A percentile compares a stretch with the other conserved stretches of the same genome.
phyloP scores from a whole-genome alignment of 2,113 vertebrate genomes.

The human region DNA sequence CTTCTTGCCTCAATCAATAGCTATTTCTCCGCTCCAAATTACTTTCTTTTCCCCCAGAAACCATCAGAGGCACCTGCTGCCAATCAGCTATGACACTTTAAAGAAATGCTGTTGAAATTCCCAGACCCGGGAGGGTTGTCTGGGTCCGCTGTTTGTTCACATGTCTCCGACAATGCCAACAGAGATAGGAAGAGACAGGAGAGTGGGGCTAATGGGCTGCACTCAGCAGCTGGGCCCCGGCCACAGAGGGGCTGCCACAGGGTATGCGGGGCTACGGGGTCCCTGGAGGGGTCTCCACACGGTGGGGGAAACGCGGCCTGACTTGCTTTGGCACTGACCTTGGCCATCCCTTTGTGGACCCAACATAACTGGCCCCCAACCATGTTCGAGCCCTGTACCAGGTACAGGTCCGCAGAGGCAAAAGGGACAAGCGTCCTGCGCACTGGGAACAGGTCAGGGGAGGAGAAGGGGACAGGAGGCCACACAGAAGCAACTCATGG shows the following conservation, averaged over 20 bases:
- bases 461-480: neutral
- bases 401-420: neutral
- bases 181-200: accelerated
- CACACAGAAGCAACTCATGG: neutral
- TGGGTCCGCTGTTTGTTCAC: accelerated
- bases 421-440: accelerated
- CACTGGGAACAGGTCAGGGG: neutral
- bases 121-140: accelerated
- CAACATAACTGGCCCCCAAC: accelerated
- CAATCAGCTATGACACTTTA: neutral
- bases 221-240: accelerated
- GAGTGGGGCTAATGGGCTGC: accelerated
- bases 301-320: accelerated
- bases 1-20: neutral
- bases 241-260: accelerated
- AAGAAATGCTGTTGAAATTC: neutral
- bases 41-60: neutral
- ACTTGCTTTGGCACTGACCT: neutral
- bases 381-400: accelerated
- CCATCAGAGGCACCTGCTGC: neutral
- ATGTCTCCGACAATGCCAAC: accelerated
- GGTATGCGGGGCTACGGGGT: accelerated
- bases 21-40: neutral
- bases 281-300: neutral
- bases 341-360: neutral